Conservation (phyloP, 2,888 invertebrate species). For the Tuberolachnus salignus region DNA sequence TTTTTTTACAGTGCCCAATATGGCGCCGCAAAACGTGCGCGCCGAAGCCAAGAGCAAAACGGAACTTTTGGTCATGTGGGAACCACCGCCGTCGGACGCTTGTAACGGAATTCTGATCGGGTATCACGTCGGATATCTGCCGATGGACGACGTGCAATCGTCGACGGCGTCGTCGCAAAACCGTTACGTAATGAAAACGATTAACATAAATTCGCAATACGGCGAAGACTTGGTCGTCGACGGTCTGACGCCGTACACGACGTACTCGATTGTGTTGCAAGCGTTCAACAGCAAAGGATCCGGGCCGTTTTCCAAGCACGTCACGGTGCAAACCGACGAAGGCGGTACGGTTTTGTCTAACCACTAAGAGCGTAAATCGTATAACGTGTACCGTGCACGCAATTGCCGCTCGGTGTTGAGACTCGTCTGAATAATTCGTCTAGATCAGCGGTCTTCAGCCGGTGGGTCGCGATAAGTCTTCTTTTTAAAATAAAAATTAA, state of each 20-base stretch:
- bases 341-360: slow-evolving; percentile 70
- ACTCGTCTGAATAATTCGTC: no score
- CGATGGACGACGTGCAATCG: slow-evolving; percentile 64
- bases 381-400: no score
- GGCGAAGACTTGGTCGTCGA: slow-evolving; percentile 73
- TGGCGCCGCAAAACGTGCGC: slow-evolving; percentile 80
- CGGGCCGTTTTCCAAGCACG: slow-evolving; percentile 81
- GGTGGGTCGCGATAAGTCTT: no score
- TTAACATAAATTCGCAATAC: slow-evolving; percentile 75
- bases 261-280: slow-evolving; percentile 82
- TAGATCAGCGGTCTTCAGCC: no score
- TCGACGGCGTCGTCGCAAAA: slow-evolving; percentile 62
- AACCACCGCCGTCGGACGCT: slow-evolving; percentile 81
- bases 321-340: slow-evolving; percentile 80
- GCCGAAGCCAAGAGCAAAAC: slow-evolving; percentile 85
- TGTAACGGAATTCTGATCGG: slow-evolving; percentile 89
- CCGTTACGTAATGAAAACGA: slow-evolving; percentile 77
- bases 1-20: slow-evolving; percentile 68
- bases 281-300: slow-evolving; percentile 86
- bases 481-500: no score
- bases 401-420: no score
- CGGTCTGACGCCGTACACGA: slow-evolving; percentile 78
- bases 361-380: no score
- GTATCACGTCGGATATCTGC: slow-evolving; percentile 85
- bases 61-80: slow-evolving; percentile 84